Evolutionary conservation across 2,888 invertebrate species (phyloP).

Genomic region (Pomacea canaliculata): DNA sequence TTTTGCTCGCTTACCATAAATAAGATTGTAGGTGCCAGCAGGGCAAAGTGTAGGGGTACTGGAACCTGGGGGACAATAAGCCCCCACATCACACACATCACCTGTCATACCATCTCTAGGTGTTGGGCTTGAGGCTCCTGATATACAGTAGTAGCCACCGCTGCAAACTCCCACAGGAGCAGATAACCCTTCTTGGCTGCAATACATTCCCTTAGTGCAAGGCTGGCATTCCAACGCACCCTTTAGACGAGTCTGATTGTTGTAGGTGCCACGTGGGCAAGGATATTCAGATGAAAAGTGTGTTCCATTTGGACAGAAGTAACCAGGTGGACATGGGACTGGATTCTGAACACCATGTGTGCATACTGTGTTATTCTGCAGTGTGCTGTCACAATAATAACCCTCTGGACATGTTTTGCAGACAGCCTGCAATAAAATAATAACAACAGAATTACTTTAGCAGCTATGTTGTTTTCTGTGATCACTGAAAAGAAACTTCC

Average conservation of each 20-base stretch:
- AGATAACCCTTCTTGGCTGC: constrained; percentile 44
- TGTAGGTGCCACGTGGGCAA: constrained; percentile 64
- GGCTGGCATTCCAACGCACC: constrained; percentile 51
- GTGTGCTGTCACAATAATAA: constrained; percentile 64
- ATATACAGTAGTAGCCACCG: constrained; percentile 55
- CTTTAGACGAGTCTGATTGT: constrained; percentile 43
- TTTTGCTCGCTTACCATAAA: constrained; percentile 24
- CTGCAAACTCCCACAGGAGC: constrained; percentile 52
- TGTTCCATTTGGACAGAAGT: constrained; percentile 62
- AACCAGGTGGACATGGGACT: constrained; percentile 54
- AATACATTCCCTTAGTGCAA: constrained; percentile 62
- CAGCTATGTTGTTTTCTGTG: no score
- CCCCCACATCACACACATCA: constrained; percentile 55
- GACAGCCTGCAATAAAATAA: constrained; percentile 41
- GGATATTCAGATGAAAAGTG: constrained; percentile 52
- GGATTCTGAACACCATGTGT: constrained; percentile 66
- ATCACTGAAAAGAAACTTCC: no score
- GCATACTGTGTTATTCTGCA: constrained; percentile 62
- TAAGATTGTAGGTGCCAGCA: constrained; percentile 61
- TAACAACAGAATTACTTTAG: background rate
- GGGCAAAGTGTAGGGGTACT: constrained; percentile 53
- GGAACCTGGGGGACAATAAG: constrained; percentile 60
- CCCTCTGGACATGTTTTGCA: constrained; percentile 62
- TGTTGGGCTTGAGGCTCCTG: constrained; percentile 44
- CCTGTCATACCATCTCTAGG: constrained; percentile 58